phyloP scores from a whole-genome alignment of 2,797 vertebrate species.

The Kryptopterus vitreolus region DNA sequence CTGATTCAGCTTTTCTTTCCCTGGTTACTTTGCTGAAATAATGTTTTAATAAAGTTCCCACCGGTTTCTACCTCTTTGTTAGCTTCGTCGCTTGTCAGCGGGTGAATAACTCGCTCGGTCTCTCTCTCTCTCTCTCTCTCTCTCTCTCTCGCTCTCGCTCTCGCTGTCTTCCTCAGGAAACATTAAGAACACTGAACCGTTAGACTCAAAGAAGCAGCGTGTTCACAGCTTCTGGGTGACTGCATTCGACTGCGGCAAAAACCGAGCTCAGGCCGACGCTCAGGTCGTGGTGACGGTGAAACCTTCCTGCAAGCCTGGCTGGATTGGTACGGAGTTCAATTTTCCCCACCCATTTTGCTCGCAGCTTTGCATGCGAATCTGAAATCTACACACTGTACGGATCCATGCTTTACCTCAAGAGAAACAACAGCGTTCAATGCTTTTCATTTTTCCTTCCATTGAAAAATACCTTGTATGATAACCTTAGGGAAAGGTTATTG shows the following conservation, averaged over 20 bases:
- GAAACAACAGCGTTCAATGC: background rate
- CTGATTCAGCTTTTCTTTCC: constrained; percentile 66
- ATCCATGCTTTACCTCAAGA: background rate
- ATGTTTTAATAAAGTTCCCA: constrained; percentile 3
- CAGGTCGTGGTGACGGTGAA: constrained; percentile 96
- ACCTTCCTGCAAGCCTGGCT: constrained; percentile 96
- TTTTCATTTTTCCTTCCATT: background rate
- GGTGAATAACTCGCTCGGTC: constrained; percentile 45
- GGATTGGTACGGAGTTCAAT: constrained; percentile 85
- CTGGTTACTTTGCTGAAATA: background rate
- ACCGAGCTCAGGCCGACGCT: constrained; percentile 91
- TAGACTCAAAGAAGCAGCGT: constrained; percentile 88
- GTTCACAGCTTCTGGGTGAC: constrained; percentile 95
- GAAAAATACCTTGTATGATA: background rate
- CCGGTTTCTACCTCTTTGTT: constrained; percentile 20
- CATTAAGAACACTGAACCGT: constrained; percentile 95
- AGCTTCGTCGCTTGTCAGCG: constrained; percentile 43
- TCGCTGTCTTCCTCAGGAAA: constrained; percentile 78
- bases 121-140: constrained; percentile 56
- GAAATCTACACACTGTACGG: background rate
- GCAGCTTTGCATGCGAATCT: constrained; percentile 3
- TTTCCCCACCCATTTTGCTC: background rate
- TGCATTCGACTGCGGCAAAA: constrained; percentile 98
- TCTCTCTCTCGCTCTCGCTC: constrained; percentile 44
- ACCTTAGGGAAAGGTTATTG: too few species aligned